Percentiles rank a stretch among this genome's conserved stretches.
These are phyloP conservation scores for Drosophila diplacantha DNA, from an alignment of 2,888 invertebrate genomes.

Conservation along the genomic window DNA sequence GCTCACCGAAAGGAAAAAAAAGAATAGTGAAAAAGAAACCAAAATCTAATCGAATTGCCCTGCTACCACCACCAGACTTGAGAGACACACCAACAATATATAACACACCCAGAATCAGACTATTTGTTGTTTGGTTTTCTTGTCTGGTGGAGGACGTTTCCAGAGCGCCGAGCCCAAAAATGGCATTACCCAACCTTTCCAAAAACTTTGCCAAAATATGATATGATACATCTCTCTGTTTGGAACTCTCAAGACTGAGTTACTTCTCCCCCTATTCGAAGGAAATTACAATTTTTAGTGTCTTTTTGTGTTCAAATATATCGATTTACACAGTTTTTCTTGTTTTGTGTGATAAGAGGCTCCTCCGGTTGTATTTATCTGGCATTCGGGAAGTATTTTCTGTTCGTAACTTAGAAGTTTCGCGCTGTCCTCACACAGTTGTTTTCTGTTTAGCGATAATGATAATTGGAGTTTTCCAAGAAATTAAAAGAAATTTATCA, in stretches of 20 bases:
- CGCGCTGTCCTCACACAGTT: slow-evolving; percentile 38
- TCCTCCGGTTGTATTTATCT: slow-evolving; percentile 13
- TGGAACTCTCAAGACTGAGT: background rate
- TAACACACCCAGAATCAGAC: slow-evolving; percentile 34
- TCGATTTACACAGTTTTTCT: slow-evolving; percentile 61
- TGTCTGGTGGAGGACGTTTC: slow-evolving; percentile 20
- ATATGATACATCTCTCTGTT: slow-evolving; percentile 12
- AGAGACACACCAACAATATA: slow-evolving; percentile 18
- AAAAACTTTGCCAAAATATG: slow-evolving; percentile 25
- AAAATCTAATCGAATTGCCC: slow-evolving; percentile 42
- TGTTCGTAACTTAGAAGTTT: slow-evolving; percentile 52
- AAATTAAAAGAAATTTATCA: slow-evolving; percentile 66
- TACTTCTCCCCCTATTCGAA: slow-evolving; percentile 5
- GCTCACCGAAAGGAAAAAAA: slow-evolving; percentile 14
- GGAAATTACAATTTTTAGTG: slow-evolving; percentile 54
- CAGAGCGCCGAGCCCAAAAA: slow-evolving; percentile 16
- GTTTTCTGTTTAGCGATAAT: slow-evolving; percentile 57
- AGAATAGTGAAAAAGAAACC: slow-evolving; percentile 25
- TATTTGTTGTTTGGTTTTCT: slow-evolving; percentile 7
- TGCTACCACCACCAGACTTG: slow-evolving; percentile 25
- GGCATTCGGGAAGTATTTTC: slow-evolving; percentile 47
- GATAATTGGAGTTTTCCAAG: slow-evolving; percentile 68
- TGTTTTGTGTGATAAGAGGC: slow-evolving; percentile 39
- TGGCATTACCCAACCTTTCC: slow-evolving; percentile 21
- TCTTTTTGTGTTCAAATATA: slow-evolving; percentile 62